These are phyloP conservation scores for Orthonevra nobilis DNA, from an alignment of 2,888 invertebrate species.

Conservation along the genomic window DNA sequence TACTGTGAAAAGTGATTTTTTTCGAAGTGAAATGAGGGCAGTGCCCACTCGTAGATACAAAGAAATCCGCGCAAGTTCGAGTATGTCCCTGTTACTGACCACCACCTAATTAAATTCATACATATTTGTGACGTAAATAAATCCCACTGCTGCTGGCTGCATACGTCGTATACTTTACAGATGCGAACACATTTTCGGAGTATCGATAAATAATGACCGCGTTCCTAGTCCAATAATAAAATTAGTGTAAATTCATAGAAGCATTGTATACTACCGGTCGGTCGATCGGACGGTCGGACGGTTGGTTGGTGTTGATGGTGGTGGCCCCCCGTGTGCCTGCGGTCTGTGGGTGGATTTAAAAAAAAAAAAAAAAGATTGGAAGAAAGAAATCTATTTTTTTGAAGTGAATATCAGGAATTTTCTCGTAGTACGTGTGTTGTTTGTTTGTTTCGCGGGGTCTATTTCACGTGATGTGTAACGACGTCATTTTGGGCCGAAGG, in stretches of 20 bases:
- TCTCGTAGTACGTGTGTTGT: conserved; percentile 11
- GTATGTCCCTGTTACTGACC: conserved; percentile 12
- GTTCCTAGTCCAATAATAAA: conserved; percentile 47
- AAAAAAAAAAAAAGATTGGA: conserved; percentile 13
- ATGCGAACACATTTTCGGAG: conserved; percentile 36
- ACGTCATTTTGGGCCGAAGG: conserved; percentile 58
- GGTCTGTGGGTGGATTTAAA: conserved; percentile 49
- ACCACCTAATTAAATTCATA: conserved; percentile 32
- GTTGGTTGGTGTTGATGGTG: conserved; percentile 1
- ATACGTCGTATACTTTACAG: background rate
- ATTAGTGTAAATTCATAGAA: conserved; percentile 40
- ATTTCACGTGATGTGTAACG: conserved; percentile 64
- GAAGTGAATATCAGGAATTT: conserved; percentile 34
- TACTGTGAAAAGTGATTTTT: conserved; percentile 19
- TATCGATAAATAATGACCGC: conserved; percentile 62
- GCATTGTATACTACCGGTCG: conserved; percentile 8
- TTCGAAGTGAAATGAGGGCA: conserved; percentile 51
- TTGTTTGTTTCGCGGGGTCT: conserved; percentile 2
- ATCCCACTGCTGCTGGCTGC: conserved; percentile 10
- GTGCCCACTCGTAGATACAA: conserved; percentile 35
- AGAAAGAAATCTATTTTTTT: conserved; percentile 14
- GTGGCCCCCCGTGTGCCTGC: conserved; percentile 1
- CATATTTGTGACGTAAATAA: conserved; percentile 63
- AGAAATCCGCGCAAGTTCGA: background rate
- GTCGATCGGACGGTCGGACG: too few species aligned